These are phyloP conservation scores for Calyptomena viridis DNA, from an alignment of 2,113 vertebrate species.

Conservation along the genomic window DNA sequence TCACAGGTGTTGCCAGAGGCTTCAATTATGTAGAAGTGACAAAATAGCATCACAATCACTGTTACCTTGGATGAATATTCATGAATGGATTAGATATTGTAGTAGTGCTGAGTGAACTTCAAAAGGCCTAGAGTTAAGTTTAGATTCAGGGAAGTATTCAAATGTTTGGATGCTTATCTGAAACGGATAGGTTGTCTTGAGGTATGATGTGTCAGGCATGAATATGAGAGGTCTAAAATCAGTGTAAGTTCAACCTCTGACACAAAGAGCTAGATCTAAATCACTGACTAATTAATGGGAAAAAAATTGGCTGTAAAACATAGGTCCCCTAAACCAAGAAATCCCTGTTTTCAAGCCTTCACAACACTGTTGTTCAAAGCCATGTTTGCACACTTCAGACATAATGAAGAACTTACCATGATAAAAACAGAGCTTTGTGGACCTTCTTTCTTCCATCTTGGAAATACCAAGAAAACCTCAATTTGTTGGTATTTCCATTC, in stretches of 20 bases:
- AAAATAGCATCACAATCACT: conserved; percentile 1
- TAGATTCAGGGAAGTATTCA: not conserved
- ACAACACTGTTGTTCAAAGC: not conserved
- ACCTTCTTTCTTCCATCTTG: not conserved
- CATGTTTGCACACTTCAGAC: not conserved
- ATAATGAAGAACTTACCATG: not conserved
- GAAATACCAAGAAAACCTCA: too few species aligned
- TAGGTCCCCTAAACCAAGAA: not conserved
- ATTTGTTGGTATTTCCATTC: not conserved
- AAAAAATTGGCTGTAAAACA: not conserved
- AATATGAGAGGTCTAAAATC: not conserved
- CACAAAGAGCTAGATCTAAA: not conserved
- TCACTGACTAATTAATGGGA: not conserved
- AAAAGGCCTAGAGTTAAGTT: not conserved
- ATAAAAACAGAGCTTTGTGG: not conserved
- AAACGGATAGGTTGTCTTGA: not conserved
- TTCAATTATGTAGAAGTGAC: conserved; percentile 44
- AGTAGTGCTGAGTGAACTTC: not conserved
- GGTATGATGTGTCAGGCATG: not conserved
- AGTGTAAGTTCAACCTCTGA: not conserved
- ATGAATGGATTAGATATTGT: not conserved
- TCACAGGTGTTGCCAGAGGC: conserved; percentile 36
- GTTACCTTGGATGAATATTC: conserved; percentile 51
- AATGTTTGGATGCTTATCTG: not conserved
- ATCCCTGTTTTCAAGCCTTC: not conserved